These are phyloP conservation scores for Eupeodes latifasciatus DNA, from an alignment of 2,888 invertebrate genomes.

Conservation along the genomic window DNA sequence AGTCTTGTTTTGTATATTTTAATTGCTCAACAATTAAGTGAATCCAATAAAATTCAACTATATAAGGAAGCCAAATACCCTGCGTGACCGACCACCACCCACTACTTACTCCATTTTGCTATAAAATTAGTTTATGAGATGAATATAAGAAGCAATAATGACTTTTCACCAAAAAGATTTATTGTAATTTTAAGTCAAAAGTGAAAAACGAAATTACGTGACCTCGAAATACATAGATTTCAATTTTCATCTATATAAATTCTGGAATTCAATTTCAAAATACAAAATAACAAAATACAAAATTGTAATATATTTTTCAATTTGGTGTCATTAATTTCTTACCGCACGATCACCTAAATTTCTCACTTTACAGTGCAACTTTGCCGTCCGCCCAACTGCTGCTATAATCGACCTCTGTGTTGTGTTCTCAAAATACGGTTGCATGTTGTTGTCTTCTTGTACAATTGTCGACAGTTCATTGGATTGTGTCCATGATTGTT, in stretches of 20 bases:
- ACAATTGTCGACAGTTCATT: slow-evolving; percentile 81
- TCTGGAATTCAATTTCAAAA: not conserved
- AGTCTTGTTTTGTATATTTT: too few species aligned
- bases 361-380: slow-evolving; percentile 91
- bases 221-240: not conserved
- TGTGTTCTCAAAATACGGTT: slow-evolving; percentile 93
- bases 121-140: too few species aligned
- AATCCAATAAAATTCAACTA: too few species aligned
- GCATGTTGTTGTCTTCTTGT: slow-evolving; percentile 78
- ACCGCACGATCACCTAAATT: slow-evolving; percentile 93
- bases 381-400: slow-evolving; percentile 92
- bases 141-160: too few species aligned
- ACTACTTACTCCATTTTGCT: too few species aligned
- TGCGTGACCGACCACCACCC: too few species aligned
- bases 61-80: too few species aligned
- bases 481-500: slow-evolving; percentile 68
- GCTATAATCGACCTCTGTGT: slow-evolving; percentile 91
- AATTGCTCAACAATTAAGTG: too few species aligned
- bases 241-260: not conserved
- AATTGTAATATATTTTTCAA: not conserved
- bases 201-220: not conserved
- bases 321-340: slow-evolving; percentile 83
- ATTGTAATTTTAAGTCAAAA: not conserved
- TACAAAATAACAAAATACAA: not conserved
- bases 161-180: too few species aligned